Percentiles rank a stretch among this genome's conserved stretches.
phyloP scores from a whole-genome alignment of 2,113 vertebrate genomes.

The Prunella himalayana region DNA sequence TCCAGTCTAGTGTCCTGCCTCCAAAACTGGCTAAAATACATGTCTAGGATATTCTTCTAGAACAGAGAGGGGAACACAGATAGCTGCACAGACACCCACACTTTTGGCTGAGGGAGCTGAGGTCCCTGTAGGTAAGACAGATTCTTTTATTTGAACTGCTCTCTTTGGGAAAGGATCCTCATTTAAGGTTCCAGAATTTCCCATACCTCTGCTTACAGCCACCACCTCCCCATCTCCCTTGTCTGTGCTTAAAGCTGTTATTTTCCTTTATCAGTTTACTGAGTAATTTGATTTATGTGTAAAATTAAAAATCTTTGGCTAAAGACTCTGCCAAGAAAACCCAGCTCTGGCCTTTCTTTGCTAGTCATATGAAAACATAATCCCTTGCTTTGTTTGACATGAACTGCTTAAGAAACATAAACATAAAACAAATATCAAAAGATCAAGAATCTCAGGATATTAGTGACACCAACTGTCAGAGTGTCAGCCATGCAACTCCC shows the following conservation, averaged over 20 bases:
- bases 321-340: background rate
- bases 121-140: background rate
- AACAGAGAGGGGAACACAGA: background rate
- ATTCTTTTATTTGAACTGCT: background rate
- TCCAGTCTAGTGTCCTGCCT: background rate
- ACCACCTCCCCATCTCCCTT: background rate
- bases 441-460: background rate
- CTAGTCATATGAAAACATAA: background rate
- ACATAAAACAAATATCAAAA: background rate
- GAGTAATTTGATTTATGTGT: background rate
- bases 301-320: background rate
- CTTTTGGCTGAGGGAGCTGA: background rate
- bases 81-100: background rate
- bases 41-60: background rate
- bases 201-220: background rate
- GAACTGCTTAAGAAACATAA: background rate
- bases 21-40: background rate
- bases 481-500: background rate
- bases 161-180: background rate
- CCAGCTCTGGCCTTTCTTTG: background rate
- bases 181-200: background rate
- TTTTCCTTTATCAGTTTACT: background rate
- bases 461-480: fast-evolving
- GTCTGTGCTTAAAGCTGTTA: background rate
- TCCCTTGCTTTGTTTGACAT: background rate